Evolutionary conservation across 2,113 vertebrate species (phyloP).

Genomic region (Gambusia holbrooki): DNA sequence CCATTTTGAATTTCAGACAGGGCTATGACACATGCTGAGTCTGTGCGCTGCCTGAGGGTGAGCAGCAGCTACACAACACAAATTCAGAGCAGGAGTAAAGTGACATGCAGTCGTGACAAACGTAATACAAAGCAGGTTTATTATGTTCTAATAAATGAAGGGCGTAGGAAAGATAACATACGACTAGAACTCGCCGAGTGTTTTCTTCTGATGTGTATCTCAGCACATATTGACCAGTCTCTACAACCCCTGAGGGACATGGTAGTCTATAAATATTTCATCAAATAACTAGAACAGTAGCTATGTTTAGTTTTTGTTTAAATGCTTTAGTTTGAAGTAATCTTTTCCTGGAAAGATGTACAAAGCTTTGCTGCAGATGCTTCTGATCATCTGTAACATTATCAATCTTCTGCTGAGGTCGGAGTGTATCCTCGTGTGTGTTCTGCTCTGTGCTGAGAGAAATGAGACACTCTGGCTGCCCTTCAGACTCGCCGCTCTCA

Average conservation of each 20-base stretch:
- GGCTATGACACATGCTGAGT: constrained; percentile 9
- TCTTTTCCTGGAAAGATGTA: background rate
- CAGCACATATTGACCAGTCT: background rate
- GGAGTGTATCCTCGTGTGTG: constrained; percentile 21
- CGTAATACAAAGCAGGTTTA: background rate
- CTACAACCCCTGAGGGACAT: background rate
- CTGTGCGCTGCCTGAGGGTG: constrained; percentile 17
- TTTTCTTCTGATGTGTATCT: background rate
- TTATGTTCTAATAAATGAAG: background rate
- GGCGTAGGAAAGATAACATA: background rate
- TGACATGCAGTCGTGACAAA: constrained; percentile 35
- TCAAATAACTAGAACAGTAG: no score
- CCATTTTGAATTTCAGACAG: constrained; percentile 49
- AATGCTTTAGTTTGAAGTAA: no score
- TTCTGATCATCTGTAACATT: constrained; percentile 29
- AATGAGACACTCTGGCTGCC: constrained; percentile 54
- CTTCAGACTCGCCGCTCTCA: constrained; percentile 60
- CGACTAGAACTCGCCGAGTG: background rate
- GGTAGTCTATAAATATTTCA: no score
- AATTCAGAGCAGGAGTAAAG: constrained; percentile 24
- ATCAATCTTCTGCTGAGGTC: constrained; percentile 40
- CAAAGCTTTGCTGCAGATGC: background rate
- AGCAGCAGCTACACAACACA: constrained; percentile 7
- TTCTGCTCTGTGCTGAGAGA: constrained; percentile 40
- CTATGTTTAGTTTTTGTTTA: no score